Base-by-base conservation (phyloP, 1,140 invertebrate species). In the Acromyrmex charruanus region DNA sequence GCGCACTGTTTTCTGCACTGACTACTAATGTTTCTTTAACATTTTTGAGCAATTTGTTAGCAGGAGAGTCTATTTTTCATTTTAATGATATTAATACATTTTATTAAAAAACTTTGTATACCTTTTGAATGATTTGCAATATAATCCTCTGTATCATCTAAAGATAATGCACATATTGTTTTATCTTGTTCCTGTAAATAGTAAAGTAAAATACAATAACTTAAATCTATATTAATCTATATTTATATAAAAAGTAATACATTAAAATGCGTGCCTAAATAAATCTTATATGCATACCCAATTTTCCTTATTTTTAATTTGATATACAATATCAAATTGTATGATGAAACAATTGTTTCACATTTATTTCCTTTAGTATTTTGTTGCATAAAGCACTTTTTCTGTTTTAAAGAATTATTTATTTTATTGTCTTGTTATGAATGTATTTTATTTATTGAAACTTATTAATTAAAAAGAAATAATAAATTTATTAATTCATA, bases 191-290 rank as follows among this genome's bases (percentile, higher is more conserved):
- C 18, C 71, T 74, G 16, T 21, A 31, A 74, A 71, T 44, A 66
- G 9, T 49, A 21, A 25, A 68, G 25, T 39, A 39, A 69, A 28
- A 51, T 53, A 18, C 51, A 58, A 74, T 55, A 35, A 55, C 5
- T 74, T 74, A 53, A 74, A 74, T 55, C 9, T 31, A 74, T 58
- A 58, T 55, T 74, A 74, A 51, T 71, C 44, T 25, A 71, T 31
- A 55, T 31, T 35, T 55, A 31, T 55, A 31, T 74, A 74, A 58
- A 55, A 55, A 55, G 0, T 51, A 31, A 14, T 72, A 74, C 35
- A 74, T 7, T 74, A 74, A 5, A 31, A 35, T 12, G 10, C 16
- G 9, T 53, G 18, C 55, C 25, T 35, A 31, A 74, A 74, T 10
- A 74, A 3, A 74, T 31, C 4, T 74, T 31, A 9, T 58, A 58